Conservation (phyloP, 2,888 invertebrate species). For the Andrena dorsata region DNA sequence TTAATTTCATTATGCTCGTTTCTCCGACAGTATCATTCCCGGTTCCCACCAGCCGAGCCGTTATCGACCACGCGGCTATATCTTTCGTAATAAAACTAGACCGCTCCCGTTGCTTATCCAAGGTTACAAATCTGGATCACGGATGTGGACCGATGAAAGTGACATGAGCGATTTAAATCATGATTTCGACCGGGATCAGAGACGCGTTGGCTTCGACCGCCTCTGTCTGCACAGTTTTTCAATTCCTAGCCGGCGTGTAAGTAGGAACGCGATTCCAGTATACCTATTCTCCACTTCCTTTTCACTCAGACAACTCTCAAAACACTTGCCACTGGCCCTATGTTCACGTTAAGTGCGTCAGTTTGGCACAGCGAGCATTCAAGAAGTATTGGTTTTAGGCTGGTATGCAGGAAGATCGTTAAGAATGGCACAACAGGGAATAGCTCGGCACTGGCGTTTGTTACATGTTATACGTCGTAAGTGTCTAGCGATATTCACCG, state of each 20-base stretch:
- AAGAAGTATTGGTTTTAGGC: constrained; percentile 86
- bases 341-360: constrained; percentile 22
- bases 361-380: background rate
- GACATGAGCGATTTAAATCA: constrained; percentile 67
- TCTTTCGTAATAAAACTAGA: constrained; percentile 43
- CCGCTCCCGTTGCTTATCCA: background rate
- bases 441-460: constrained; percentile 91
- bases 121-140: constrained; percentile 19
- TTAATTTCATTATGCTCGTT: background rate
- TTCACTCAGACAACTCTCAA: background rate
- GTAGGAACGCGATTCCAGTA: constrained; percentile 80
- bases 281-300: background rate
- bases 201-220: constrained; percentile 87
- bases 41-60: background rate
- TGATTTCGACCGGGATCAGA: constrained; percentile 84
- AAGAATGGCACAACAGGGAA: constrained; percentile 91
- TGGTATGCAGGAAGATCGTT: constrained; percentile 92
- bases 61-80: constrained; percentile 4
- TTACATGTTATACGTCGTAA: constrained; percentile 92
- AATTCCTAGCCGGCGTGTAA: constrained; percentile 95
- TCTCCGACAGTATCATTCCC: background rate
- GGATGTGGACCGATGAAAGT: constrained; percentile 24
- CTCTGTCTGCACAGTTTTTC: constrained; percentile 91
- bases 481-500: constrained; percentile 75
- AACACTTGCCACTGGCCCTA: background rate